A percentile compares a stretch with the other conserved stretches of the same genome.
Evolutionary conservation across 2,888 invertebrate genomes (phyloP).

Genomic region (Drosophila aldrichi): DNA sequence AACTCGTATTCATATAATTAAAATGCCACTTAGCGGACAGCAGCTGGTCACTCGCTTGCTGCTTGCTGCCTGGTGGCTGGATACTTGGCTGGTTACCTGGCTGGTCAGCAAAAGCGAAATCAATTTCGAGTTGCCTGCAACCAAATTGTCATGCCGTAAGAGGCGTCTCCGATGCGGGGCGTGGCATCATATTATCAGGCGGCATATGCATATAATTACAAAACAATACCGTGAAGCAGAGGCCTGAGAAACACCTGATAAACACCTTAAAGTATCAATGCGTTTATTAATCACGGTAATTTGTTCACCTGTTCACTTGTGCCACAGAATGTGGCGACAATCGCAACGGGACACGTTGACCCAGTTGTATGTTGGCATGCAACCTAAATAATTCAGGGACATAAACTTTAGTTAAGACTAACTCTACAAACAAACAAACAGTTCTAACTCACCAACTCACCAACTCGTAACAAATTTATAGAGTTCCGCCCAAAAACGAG

Average conservation of each 20-base stretch:
- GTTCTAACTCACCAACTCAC: slow-evolving; percentile 41
- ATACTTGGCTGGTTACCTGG: background rate
- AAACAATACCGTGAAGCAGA: slow-evolving; percentile 8
- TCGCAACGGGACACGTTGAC: slow-evolving; percentile 64
- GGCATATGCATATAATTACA: slow-evolving; percentile 52
- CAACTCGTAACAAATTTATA: slow-evolving; percentile 43
- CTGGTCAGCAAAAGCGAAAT: slow-evolving; percentile 44
- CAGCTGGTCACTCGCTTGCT: slow-evolving; percentile 23
- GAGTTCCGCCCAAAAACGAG: slow-evolving; percentile 26
- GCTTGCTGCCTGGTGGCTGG: background rate
- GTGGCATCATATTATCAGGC: slow-evolving; percentile 39
- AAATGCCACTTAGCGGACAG: slow-evolving; percentile 57
- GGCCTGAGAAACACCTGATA: slow-evolving; percentile 43
- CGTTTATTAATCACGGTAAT: slow-evolving; percentile 66
- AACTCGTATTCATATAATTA: slow-evolving; percentile 57
- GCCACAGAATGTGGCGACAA: slow-evolving; percentile 63
- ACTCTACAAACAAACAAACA: slow-evolving; percentile 38
- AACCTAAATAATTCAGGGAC: slow-evolving; percentile 72
- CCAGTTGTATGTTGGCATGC: slow-evolving; percentile 54
- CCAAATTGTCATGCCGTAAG: slow-evolving; percentile 58
- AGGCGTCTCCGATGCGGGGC: slow-evolving; percentile 48
- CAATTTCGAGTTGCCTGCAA: slow-evolving; percentile 67
- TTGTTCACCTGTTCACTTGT: slow-evolving; percentile 42
- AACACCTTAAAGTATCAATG: slow-evolving; percentile 59
- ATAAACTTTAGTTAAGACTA: slow-evolving; percentile 50